Evolutionary conservation across 2,888 invertebrate species (phyloP), one percentile per base, ranked within the genome.

Genomic region (Tachina fera): DNA sequence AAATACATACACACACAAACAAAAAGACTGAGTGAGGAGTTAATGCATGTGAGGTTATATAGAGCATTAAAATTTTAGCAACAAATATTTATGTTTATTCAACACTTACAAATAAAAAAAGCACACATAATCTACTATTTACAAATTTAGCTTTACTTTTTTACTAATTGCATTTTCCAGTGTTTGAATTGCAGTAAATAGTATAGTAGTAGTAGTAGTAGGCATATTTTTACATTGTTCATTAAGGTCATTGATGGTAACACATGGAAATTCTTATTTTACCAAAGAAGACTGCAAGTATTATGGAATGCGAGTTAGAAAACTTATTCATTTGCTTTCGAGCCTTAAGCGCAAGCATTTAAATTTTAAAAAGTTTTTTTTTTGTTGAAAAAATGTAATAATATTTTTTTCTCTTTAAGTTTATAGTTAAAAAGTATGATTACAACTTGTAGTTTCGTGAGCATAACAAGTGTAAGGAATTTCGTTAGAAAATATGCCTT

Each of bases 111-210:
- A 39, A 16, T 9, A 75, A 49, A 68, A 72, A 75, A 67, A 45
- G 45, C 45, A 74, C n/a, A 56, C 39, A 56, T 47, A 88, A 88
- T 89, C 87, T 88, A 88, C 88, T 89, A 53, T 47, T 72, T 65
- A 22, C n/a, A 63, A 31, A 11, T 53, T 71, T 45, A 31, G 77
- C 51, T 71, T 45, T 51, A 68, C 45, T 45, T 88, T 89, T 88
- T 87, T 78, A 70, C 88, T 90, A 89, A 90, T 90, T 90, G 88
- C 89, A 89, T 89, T 89, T 89, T 89, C 89, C 88, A 76, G 90
- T 90, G 88, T 39, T 14, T 58, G 41, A 47, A 19, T 14, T 11
- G 31, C 39, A 16, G 43, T 61, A 10, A 43, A 0, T 31, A 31
- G 60, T 39, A n/a, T 10, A 43, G 60, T 39, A 39, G 43, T 16